These are phyloP conservation scores for Halichoeres trimaculatus DNA, from an alignment of 2,113 vertebrate genomes.

Conservation along the genomic window DNA sequence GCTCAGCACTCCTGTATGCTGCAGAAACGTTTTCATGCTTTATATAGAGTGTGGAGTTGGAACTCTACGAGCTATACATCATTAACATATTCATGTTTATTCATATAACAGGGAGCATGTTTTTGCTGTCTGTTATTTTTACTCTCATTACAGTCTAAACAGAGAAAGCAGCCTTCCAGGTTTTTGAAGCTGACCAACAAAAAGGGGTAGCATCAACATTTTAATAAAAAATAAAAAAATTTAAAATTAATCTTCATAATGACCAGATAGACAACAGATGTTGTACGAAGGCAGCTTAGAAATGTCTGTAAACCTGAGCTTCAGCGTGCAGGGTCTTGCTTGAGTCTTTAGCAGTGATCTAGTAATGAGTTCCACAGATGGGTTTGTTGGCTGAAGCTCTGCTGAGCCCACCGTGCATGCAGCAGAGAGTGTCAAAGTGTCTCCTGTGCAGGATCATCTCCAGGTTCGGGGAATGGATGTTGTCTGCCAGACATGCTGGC, in stretches of 20 bases:
- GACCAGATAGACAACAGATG: neutral
- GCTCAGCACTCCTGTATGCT: conserved; percentile 50
- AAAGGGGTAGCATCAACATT: neutral
- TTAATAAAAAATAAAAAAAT: neutral
- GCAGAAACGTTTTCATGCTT: conserved; percentile 28
- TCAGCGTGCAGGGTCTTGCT: conserved; percentile 62
- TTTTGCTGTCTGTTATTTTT: conserved; percentile 4
- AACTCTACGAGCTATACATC: conserved; percentile 1
- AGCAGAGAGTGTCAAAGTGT: conserved; percentile 82
- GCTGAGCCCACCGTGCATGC: conserved; percentile 70
- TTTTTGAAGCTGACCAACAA: neutral
- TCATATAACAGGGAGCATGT: conserved; percentile 11
- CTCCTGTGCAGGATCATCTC: conserved; percentile 81
- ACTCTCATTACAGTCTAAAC: conserved; percentile 24
- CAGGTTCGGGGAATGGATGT: conserved; percentile 79
- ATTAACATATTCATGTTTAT: conserved; percentile 20
- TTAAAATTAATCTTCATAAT: neutral
- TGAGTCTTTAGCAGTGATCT: conserved; percentile 74
- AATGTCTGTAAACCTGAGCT: conserved; percentile 38
- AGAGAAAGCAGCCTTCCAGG: neutral
- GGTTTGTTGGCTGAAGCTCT: conserved; percentile 76
- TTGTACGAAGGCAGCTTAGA: conserved; percentile 7
- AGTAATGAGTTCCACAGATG: conserved; percentile 83
- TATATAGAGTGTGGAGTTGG: conserved; percentile 3
- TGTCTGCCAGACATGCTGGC: conserved; percentile 84